Percentiles rank a stretch among this genome's conserved stretches.
These are phyloP conservation scores for Hylaeus anthracinus DNA, from an alignment of 1,140 invertebrate species.

Conservation along the genomic window DNA sequence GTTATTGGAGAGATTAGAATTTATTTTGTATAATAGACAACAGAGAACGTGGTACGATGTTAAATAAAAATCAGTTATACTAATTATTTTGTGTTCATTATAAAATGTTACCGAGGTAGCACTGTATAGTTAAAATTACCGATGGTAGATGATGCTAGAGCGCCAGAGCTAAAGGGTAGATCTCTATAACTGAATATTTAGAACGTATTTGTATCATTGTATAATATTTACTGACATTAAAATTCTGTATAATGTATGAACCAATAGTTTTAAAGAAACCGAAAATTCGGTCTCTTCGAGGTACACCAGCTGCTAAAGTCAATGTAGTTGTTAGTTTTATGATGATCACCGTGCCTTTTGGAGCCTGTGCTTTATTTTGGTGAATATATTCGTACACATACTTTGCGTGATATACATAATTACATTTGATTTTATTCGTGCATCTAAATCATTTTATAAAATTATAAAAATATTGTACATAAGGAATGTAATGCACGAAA, in stretches of 20 bases:
- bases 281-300: neutral
- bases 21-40: constrained; percentile 6
- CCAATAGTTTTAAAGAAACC: neutral
- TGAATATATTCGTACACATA: neutral
- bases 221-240: neutral
- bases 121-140: no score
- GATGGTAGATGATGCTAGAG: no score
- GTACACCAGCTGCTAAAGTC: neutral
- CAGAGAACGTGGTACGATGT: neutral
- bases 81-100: neutral
- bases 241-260: constrained; percentile 22
- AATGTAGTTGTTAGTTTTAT: neutral
- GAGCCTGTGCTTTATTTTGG: fast-evolving
- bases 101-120: neutral
- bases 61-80: neutral
- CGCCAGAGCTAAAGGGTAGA: no score
- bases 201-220: no score
- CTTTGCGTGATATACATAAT: neutral
- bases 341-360: fast-evolving
- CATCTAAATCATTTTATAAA: neutral
- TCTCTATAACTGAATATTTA: neutral
- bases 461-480: neutral
- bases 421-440: neutral
- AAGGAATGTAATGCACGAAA: neutral
- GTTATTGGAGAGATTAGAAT: neutral